Evolutionary conservation across 2,797 vertebrate genomes (phyloP), one percentile per base, ranked within the genome.

Genomic region (Acestrorhynchus altus): DNA sequence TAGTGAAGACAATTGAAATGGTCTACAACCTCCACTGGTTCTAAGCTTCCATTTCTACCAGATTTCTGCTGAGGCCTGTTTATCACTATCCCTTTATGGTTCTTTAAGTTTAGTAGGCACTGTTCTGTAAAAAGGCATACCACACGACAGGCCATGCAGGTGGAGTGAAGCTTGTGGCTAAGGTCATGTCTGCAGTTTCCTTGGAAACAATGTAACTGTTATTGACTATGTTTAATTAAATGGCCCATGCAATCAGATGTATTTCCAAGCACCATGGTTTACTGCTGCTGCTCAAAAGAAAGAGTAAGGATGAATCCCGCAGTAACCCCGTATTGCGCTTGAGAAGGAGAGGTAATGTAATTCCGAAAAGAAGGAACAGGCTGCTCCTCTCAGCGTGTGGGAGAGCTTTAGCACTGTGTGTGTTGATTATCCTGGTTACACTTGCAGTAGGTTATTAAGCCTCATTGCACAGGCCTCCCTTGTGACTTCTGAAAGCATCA

Each of bases 371-470:
- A 10, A 72, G 15, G 46, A 57, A 16, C 18, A 31, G 24, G 26
- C 18, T 39, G 47, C n/a, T 52, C 56, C 44, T 74, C 39, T 49
- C n/a, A 54, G 20, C 57, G 66, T 16, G 16, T 47, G 64, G 35
- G 40, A 69, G 35, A 67, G 64, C 70, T 80, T 63, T 13, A 35
- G 24, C 26, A 28, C 49, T 51, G 47, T 80, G 73, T 79, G 54
- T 67, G 52, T 69, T 76, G 63, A 77, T 77, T 83, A 67, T 68
- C 42, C 67, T 82, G 44, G 70, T 39, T 72, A 73, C 59, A 26
- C 76, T 80, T 75, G 67, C 52, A 73, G 61, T 67, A 57, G 69
- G 42, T 68, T 77, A 77, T 77, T 79, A 79, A 72, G 72, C n/a
- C 60, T 64, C 44, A 77, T 81, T 81, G 81, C 28, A 39, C 44